These are phyloP conservation scores for Capreolus pygargus DNA, from an alignment of 2,113 vertebrate species.

Conservation along the genomic window DNA sequence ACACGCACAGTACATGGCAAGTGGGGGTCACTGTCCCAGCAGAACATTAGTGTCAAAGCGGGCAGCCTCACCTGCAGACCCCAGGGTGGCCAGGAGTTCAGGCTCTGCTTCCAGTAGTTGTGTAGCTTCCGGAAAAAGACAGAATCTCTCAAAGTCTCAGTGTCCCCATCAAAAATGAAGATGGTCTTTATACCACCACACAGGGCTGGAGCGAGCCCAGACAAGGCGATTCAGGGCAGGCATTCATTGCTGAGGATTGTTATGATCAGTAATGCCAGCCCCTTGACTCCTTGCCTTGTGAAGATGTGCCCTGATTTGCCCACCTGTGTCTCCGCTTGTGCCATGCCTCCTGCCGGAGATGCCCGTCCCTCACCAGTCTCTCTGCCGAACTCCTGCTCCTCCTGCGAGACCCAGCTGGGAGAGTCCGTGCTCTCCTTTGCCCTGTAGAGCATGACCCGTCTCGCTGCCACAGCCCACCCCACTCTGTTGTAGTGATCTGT, in stretches of 20 bases:
- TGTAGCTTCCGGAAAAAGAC: neutral
- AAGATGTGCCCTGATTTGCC: accelerated
- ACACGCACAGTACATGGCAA: accelerated
- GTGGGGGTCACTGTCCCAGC: neutral
- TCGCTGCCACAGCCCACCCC: neutral
- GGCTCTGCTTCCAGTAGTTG: accelerated
- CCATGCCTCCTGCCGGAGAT: neutral
- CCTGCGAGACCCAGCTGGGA: neutral
- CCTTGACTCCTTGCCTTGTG: neutral
- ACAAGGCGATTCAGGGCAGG: accelerated
- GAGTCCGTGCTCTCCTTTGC: neutral
- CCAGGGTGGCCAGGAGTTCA: neutral
- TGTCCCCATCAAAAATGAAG: neutral
- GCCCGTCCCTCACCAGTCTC: neutral
- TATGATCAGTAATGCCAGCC: accelerated
- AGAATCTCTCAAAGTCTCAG: neutral
- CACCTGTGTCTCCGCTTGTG: neutral
- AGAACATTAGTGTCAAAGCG: neutral
- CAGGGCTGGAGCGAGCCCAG: accelerated
- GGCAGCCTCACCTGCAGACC: neutral
- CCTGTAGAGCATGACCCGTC: accelerated
- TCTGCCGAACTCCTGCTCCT: conserved; percentile 7
- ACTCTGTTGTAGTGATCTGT: conserved; percentile 15
- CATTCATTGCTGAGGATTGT: accelerated
- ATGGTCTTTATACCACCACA: accelerated